Evolutionary conservation across 2,888 invertebrate genomes (phyloP).

Genomic region (Gymnoscelis rufifasciata): DNA sequence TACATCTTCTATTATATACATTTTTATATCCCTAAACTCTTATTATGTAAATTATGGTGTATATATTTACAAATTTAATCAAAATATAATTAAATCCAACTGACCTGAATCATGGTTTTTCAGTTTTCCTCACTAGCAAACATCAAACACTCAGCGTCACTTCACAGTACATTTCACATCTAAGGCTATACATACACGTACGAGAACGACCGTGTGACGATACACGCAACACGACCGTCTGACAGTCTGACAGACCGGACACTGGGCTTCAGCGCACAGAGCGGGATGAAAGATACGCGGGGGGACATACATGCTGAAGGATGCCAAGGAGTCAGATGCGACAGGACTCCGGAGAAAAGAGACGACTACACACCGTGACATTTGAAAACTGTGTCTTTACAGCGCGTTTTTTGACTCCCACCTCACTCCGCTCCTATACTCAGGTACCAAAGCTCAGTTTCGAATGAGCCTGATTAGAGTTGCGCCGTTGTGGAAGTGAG

Average conservation of each 20-base stretch:
- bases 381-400: conserved; percentile 79
- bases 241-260: conserved; percentile 69
- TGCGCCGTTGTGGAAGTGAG: conserved; percentile 42
- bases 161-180: conserved; percentile 74
- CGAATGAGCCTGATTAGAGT: conserved; percentile 13
- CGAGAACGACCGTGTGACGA: conserved; percentile 44
- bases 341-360: conserved; percentile 78
- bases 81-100: conserved; percentile 37
- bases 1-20: no score
- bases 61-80: no score
- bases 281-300: conserved; percentile 75
- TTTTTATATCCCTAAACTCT: no score
- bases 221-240: conserved; percentile 65
- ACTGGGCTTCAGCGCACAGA: conserved; percentile 71
- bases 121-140: conserved; percentile 57
- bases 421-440: conserved; percentile 28
- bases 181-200: conserved; percentile 51
- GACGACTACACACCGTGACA: conserved; percentile 77
- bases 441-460: conserved; percentile 32
- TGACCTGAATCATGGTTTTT: conserved; percentile 74
- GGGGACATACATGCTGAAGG: conserved; percentile 72
- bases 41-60: no score
- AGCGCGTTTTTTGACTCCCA: conserved; percentile 44
- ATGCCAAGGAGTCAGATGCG: conserved; percentile 77
- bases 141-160: conserved; percentile 67